A percentile compares a stretch with the other conserved stretches of the same genome.
Conservation (phyloP, 1,140 invertebrate genomes). For the Polyergus mexicanus region DNA sequence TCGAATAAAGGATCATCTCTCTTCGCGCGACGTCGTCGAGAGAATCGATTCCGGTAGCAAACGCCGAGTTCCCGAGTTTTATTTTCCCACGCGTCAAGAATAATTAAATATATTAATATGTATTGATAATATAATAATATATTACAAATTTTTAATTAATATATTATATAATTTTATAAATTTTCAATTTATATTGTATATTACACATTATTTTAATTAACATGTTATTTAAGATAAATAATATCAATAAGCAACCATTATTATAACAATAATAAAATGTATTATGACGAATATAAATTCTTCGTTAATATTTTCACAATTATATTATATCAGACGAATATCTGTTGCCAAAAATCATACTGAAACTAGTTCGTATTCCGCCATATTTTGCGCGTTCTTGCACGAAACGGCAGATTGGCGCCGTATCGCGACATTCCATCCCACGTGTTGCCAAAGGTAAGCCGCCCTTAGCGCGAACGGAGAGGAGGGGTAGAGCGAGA, state of each 20-base stretch:
- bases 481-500: background rate
- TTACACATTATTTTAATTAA: too few species aligned
- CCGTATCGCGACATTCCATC: conserved; percentile 40
- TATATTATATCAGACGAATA: background rate
- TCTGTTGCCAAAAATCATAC: background rate
- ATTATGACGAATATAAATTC: background rate
- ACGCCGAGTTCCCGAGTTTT: background rate
- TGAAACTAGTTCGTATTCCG: background rate
- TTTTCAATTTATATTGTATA: too few species aligned
- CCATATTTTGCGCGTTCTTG: background rate
- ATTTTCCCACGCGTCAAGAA: conserved; percentile 17
- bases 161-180: too few species aligned
- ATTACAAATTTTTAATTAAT: too few species aligned
- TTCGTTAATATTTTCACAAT: background rate
- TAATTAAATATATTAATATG: background rate
- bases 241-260: background rate
- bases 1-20: conserved; percentile 29
- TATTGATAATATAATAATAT: too few species aligned
- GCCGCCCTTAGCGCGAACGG: conserved; percentile 25
- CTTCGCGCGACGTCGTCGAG: background rate
- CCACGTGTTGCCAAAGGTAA: conserved; percentile 6
- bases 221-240: background rate
- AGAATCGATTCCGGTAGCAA: conserved; percentile 26
- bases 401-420: conserved; percentile 33
- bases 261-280: too few species aligned